phyloP scores from a whole-genome alignment of 2,113 vertebrate genomes.

The Serinus canaria region DNA sequence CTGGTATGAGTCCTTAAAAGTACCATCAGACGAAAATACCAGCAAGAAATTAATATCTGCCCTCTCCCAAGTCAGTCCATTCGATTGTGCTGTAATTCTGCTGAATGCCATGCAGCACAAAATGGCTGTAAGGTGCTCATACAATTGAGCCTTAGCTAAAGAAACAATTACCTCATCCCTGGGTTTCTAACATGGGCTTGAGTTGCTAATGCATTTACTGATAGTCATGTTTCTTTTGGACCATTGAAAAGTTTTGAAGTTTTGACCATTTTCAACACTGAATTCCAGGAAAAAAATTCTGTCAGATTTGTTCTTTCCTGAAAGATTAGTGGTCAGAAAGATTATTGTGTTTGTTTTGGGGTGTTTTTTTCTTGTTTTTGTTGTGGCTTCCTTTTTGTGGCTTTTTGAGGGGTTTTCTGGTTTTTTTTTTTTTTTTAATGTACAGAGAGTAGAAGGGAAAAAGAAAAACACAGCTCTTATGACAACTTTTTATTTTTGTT shows the following conservation, averaged over 20 bases:
- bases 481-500: neutral
- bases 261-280: neutral
- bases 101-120: accelerated
- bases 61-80: neutral
- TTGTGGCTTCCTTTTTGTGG: too few relatives aligned
- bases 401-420: neutral
- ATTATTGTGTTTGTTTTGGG: neutral
- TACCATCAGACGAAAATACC: neutral
- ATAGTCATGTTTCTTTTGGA: neutral
- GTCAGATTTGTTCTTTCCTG: neutral
- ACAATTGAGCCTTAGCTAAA: neutral
- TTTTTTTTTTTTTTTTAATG: accelerated
- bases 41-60: neutral
- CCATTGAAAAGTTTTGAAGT: neutral
- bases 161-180: neutral
- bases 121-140: neutral
- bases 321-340: neutral
- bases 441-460: neutral
- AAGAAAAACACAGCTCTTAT: neutral
- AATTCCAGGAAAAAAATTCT: neutral
- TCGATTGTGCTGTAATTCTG: neutral
- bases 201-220: neutral
- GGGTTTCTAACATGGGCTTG: accelerated
- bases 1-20: neutral
- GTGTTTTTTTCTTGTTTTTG: neutral